A percentile compares a stretch with the other conserved stretches of the same genome.
Evolutionary conservation across 2,888 invertebrate genomes (phyloP).

Genomic region (Aphrophora alni): DNA sequence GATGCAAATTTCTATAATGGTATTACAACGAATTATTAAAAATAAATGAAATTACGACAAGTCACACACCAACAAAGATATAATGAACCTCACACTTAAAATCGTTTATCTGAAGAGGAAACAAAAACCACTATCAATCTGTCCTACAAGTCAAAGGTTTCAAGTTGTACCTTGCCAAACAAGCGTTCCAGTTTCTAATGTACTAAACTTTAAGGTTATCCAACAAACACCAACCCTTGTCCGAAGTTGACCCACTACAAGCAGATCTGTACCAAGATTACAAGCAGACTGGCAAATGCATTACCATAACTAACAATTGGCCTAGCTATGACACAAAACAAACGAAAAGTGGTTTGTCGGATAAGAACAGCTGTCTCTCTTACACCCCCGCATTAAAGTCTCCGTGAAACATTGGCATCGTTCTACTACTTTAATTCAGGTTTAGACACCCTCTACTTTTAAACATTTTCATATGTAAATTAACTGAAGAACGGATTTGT

Average conservation of each 20-base stretch:
- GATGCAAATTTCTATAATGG: no score
- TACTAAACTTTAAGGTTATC: neutral
- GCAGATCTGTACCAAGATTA: neutral
- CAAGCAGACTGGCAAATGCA: neutral
- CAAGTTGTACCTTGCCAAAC: neutral
- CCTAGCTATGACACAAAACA: neutral
- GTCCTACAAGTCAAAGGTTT: neutral
- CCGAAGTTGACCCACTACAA: neutral
- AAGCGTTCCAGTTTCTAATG: neutral
- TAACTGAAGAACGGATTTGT: no score
- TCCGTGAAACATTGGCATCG: no score
- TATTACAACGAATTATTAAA: no score
- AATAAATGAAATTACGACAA: no score
- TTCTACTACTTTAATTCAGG: no score
- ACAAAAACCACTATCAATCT: neutral
- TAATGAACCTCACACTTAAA: no score
- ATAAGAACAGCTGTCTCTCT: neutral
- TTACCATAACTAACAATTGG: constrained; percentile 9
- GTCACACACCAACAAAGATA: no score
- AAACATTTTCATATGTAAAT: no score
- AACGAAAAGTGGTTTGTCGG: neutral
- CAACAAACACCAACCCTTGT: neutral
- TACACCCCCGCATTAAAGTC: neutral
- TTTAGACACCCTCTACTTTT: no score
- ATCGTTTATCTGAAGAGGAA: neutral